Evolutionary conservation across 2,888 invertebrate species (phyloP).

Genomic region (Pristionchus exspectatus): DNA sequence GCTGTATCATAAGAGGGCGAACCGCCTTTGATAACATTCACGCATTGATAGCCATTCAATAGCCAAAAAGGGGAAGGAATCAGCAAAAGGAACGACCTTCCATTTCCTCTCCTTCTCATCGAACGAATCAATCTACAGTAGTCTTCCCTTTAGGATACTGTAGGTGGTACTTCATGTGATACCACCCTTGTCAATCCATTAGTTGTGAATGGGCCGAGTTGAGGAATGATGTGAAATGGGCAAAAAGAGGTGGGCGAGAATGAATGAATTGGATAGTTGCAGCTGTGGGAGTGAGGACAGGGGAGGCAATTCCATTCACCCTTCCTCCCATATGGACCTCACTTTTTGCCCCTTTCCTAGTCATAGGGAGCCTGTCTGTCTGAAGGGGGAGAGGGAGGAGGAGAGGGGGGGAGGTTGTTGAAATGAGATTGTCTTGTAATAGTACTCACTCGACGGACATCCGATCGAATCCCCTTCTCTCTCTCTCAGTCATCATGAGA

Average conservation of each 20-base stretch:
- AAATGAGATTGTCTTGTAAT: constrained; percentile 27
- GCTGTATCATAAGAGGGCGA: constrained; percentile 32
- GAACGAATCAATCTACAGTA: neutral
- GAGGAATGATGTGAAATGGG: neutral
- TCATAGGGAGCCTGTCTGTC: constrained; percentile 22
- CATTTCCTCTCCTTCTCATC: neutral
- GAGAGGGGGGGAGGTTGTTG: neutral
- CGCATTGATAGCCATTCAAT: constrained; percentile 12
- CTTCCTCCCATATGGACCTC: neutral
- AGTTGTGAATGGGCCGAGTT: neutral
- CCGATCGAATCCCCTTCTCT: constrained; percentile 36
- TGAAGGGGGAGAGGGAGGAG: neutral
- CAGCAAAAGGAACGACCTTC: constrained; percentile 3
- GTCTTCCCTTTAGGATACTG: constrained; percentile 10
- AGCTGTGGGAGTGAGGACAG: neutral
- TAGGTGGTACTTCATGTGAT: neutral
- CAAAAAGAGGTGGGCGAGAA: constrained; percentile 21
- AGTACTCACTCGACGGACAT: neutral
- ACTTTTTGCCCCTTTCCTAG: constrained; percentile 1
- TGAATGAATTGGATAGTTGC: constrained; percentile 3
- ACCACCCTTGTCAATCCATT: constrained; percentile 8
- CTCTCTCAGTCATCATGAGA: constrained; percentile 25
- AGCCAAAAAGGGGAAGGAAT: neutral
- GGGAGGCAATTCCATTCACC: neutral
- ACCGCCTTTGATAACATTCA: constrained; percentile 18